Base-by-base conservation (phyloP, 2,113 vertebrate species). In the Pangasianodon gigas region DNA sequence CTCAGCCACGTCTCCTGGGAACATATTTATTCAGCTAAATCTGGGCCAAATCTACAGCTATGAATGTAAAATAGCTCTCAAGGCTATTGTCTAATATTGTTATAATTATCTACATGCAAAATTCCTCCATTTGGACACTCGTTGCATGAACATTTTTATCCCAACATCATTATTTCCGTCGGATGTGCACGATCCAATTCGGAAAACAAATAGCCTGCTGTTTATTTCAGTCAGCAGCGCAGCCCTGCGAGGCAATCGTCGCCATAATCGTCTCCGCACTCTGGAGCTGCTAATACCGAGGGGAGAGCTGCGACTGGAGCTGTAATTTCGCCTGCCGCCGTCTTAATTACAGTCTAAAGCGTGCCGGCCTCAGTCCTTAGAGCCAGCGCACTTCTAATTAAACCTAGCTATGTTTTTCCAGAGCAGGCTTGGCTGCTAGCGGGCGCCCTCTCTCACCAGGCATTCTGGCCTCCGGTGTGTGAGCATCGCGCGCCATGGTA, bases 291-390 rank as follows among this genome's bases (percentile, higher is more conserved):
- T 82, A 89, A 85, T 87, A 90, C 89, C 89, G 58, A 89, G 18
- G 91, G 89, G 89, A 90, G 86, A 87, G 86, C 87, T 89, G 89
- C 16, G 80, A 90, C 80, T 90, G 19, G 51, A 88, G 79, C 89
- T 92, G 87, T 89, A 89, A 92, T 92, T 92, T 90, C 7, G 84
- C 84, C 89, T 86, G 91, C 86, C 87, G 89, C 69, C 88, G 85
- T 85, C 89, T 94, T 95, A 95, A 95, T 96, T 94, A 94, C 93
- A 93, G 93, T 93, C 95, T 95, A 95, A 94, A 93, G 93, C 93
- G 89, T 93, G 93, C 91, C 86, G 93, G 93, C 94, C 92, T 74
- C 52, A 83, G 91, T 88, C 89, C 94, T 92, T 85, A 77, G 94
- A 93, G 94, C 92, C 93, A 90, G 93, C 93, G 87, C 89, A 93